These are phyloP conservation scores for Schizaphis graminum DNA, from an alignment of 2,888 invertebrate genomes.

Conservation along the genomic window DNA sequence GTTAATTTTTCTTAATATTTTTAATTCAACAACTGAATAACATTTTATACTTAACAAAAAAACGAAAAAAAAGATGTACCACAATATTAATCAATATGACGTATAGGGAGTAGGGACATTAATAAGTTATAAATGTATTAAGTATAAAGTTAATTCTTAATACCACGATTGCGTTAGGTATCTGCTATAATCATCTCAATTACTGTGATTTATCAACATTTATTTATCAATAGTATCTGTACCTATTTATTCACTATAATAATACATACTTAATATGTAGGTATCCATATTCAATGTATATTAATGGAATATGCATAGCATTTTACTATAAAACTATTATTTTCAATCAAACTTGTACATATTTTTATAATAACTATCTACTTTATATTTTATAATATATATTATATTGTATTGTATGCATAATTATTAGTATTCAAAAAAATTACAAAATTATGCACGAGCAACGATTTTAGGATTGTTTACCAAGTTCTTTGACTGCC, in stretches of 20 bases:
- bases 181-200: not conserved
- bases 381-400: not conserved
- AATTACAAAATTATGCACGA: not conserved
- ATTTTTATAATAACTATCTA: not conserved
- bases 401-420: not conserved
- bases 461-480: not conserved
- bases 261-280: not conserved
- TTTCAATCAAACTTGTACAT: not conserved
- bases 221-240: not conserved
- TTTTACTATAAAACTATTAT: not conserved
- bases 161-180: not conserved
- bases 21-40: not conserved
- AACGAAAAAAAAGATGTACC: not conserved
- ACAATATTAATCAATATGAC: not conserved
- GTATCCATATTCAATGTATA: not conserved
- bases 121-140: no score
- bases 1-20: not conserved
- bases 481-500: slow-evolving; percentile 45
- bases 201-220: not conserved
- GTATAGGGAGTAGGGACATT: not conserved
- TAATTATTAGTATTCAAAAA: slow-evolving; percentile 21
- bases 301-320: not conserved
- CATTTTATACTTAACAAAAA: not conserved
- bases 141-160: not conserved
- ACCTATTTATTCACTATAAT: not conserved